Evolutionary conservation across 2,113 vertebrate genomes (phyloP), one percentile per base, ranked within the genome.

Genomic region (Sardina pilchardus): DNA sequence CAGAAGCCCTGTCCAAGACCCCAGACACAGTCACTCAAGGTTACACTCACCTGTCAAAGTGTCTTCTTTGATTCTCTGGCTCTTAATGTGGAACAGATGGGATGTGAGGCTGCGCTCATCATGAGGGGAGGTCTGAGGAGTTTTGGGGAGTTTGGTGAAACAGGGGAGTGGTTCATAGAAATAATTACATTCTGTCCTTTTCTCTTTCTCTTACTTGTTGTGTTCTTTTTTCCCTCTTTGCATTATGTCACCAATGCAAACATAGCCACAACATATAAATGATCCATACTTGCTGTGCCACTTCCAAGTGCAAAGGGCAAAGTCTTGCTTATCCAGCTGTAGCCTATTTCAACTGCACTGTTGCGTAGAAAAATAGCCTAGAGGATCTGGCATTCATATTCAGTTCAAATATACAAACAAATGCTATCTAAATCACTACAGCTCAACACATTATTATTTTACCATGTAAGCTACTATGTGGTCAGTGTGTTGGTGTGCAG

Each of bases 21-120:
- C 53, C 53, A 71, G 63, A 71, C 63, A 71, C 63, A 63, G 59
- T 26, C 59, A 71, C n/a, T 34, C 63, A 78, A 78, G 71, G 71
- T 78, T 82, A 86, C 85, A 36, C 90, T 91, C 89, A 89, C 91
- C 91, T 86, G 88, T 90, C 91, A 88, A 83, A 71, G 45, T 83
- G 85, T 84, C 84, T 82, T 42, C 82, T 83, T n/a, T 81, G 9
- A 14, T 81, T 50, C 34, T 56, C 47, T 26, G 82, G 82, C n/a
- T 82, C 86, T 86, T n/a, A 36, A 85, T 84, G n/a, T 71, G 45
- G 26, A 48, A 75, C 26, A 80, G 39, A 85, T 48, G 19, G n/a
- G 26, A 67, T 78, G 12, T 78, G 34, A 80, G 30, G 12, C 1
- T 14, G 19, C 36, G 50, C 82, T 88, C 56, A 81, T 88, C 89